phyloP scores from a whole-genome alignment of 2,113 vertebrate genomes.

The Cichladusa arquata region DNA sequence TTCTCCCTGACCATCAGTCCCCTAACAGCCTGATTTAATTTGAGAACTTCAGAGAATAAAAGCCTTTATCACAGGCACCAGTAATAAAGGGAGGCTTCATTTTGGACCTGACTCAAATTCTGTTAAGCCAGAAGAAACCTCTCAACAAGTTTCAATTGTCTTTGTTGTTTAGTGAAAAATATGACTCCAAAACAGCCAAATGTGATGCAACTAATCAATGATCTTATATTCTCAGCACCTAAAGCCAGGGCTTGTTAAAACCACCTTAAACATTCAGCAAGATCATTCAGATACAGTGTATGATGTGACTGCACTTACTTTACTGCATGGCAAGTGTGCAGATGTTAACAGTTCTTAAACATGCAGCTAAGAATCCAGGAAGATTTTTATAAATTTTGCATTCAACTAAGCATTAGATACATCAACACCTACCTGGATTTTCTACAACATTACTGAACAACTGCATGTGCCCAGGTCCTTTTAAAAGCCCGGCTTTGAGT shows the following conservation, averaged over 20 bases:
- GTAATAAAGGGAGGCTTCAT: background rate
- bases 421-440: background rate
- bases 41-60: conserved; percentile 4
- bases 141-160: background rate
- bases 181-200: background rate
- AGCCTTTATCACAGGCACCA: background rate
- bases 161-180: background rate
- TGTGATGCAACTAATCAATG: background rate
- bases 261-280: background rate
- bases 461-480: background rate
- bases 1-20: background rate
- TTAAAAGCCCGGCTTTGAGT: background rate
- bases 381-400: background rate
- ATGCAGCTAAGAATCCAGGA: background rate
- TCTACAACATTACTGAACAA: background rate
- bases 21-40: conserved; percentile 8
- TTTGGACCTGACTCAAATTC: background rate
- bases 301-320: background rate
- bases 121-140: background rate
- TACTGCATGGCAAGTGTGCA: background rate
- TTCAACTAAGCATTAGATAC: background rate
- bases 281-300: background rate
- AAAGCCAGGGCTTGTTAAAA: background rate
- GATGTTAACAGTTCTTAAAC: background rate
- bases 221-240: background rate